Evolutionary conservation across 1,140 invertebrate species (phyloP), one percentile per base, ranked within the genome.

Genomic region (Lepidurus apus): DNA sequence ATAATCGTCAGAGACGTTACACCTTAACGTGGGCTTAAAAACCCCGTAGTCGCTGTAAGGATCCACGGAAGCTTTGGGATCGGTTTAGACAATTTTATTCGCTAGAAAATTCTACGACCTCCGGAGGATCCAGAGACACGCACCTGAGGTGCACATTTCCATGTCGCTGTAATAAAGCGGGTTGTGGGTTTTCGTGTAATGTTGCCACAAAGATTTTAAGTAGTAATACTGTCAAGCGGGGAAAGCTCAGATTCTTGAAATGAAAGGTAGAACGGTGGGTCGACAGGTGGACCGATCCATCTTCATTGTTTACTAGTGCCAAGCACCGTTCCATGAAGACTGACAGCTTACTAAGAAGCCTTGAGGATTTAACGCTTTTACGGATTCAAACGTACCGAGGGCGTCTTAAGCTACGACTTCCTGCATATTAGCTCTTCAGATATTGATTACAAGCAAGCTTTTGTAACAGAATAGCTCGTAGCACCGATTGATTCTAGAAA

Each of bases 261-360:
- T 34, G 53, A 7, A 65, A 65, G 53, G 53, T 65, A 65, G 21
- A 65, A 65, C 53, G 0, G 0, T 65, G 53, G 53, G n/a, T 65
- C 53, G 53, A 65, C 53, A 65, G 53, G 53, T 65, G 53, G 13
- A 65, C 17, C 53, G 53, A 65, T 65, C 53, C 13, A 21, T 65
- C 53, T 65, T 65, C 53, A 65, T 65, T 65, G 53, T 17, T 65
- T 9, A 21, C 53, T 65, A 1, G 53, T 21, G 21, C 17, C 53
- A 65, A 21, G 17, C 13, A n/a, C 53, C 17, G 8, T n/a, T 65
- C 53, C 21, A 65, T 17, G 53, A 21, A 21, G 53, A 65, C 17
- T 0, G 53, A n/a, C 17, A 21, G 21, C 17, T 4, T 65, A 65
- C 17, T 65, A 65, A 65, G 53, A 65, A 65, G 53, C 53, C 53